Percentiles rank a stretch among this genome's conserved stretches.
Evolutionary conservation across 2,113 vertebrate genomes (phyloP).

Genomic region (Rallus limicola): DNA sequence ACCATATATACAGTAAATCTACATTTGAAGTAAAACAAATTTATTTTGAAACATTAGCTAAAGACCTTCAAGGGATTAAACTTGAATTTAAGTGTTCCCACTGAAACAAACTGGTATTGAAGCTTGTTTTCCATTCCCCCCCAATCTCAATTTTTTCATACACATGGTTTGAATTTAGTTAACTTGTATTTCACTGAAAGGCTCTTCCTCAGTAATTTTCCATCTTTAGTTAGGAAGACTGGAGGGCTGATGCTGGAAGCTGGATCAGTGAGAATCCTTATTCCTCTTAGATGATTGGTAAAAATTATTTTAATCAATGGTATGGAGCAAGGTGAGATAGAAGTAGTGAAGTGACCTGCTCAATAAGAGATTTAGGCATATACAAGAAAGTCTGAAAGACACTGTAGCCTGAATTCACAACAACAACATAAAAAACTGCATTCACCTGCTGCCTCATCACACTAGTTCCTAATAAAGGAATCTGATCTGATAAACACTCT

Average conservation of each 20-base stretch:
- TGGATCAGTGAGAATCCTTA: neutral
- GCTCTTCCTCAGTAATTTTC: neutral
- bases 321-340: neutral
- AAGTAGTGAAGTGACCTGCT: neutral
- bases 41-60: neutral
- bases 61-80: neutral
- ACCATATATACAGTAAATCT: neutral
- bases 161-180: neutral
- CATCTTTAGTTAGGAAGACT: neutral
- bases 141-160: neutral
- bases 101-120: neutral
- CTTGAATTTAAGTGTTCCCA: neutral
- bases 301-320: neutral
- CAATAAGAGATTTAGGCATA: neutral
- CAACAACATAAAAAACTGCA: neutral
- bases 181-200: neutral
- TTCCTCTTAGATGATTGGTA: neutral
- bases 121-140: neutral
- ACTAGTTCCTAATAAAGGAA: neutral
- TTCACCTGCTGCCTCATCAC: neutral
- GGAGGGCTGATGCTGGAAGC: neutral
- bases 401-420: neutral
- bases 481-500: neutral
- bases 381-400: neutral
- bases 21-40: neutral